A percentile compares a stretch with the other conserved stretches of the same genome.
These are phyloP conservation scores for Chloroceryle inda DNA, from an alignment of 2,797 vertebrate species.

Conservation along the genomic window DNA sequence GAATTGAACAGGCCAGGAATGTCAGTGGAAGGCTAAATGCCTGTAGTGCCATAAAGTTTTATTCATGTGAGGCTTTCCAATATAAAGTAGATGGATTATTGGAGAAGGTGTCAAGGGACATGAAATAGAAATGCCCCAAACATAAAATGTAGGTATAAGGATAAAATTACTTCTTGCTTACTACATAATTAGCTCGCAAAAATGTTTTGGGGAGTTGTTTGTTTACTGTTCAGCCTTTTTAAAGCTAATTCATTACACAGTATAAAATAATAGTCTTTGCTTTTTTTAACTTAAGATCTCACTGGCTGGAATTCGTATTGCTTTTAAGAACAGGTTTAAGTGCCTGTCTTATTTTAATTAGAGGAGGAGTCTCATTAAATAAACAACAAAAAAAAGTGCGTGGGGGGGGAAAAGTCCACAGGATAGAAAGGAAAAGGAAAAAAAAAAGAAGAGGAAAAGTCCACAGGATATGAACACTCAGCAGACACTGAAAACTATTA, in stretches of 20 bases:
- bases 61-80: constrained; percentile 87
- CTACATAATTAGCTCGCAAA: constrained; percentile 75
- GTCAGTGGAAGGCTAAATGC: constrained; percentile 87
- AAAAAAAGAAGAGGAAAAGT: background rate
- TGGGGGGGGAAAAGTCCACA: background rate
- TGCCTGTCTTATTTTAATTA: constrained; percentile 21
- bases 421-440: constrained; percentile 6
- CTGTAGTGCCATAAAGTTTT: constrained; percentile 87
- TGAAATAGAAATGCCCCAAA: constrained; percentile 82
- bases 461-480: constrained; percentile 47
- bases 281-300: background rate
- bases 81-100: constrained; percentile 87
- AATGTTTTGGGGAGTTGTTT: constrained; percentile 67
- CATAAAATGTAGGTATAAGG: constrained; percentile 74
- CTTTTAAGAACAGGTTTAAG: constrained; percentile 37
- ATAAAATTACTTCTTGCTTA: constrained; percentile 79
- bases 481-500: constrained; percentile 59
- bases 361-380: background rate
- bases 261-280: background rate
- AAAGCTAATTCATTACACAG: background rate
- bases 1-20: constrained; percentile 86
- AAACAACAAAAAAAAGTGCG: background rate
- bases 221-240: constrained; percentile 67
- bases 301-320: background rate
- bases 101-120: constrained; percentile 84